A percentile compares a stretch with the other conserved stretches of the same genome.
Conservation (phyloP, 2,888 invertebrate species). For the Ecdyonurus torrentis region DNA sequence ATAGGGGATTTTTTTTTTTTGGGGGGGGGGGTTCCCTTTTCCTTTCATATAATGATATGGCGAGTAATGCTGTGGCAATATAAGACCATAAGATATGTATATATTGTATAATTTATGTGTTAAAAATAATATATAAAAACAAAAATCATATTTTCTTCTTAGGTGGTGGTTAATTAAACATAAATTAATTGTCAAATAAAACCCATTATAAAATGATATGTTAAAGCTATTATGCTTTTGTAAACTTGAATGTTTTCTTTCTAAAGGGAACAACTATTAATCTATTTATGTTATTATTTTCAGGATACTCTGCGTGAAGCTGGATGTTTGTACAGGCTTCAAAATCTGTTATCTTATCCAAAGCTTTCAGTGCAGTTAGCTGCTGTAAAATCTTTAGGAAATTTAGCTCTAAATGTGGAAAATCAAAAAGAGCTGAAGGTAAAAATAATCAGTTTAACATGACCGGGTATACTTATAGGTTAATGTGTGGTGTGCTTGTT, state of each 20-base stretch:
- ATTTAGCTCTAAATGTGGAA: slow-evolving; percentile 32
- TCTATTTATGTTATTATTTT: slow-evolving; percentile 11
- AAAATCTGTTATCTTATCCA: slow-evolving; percentile 25
- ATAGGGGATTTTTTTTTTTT: too few species aligned
- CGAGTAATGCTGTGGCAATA: too few species aligned
- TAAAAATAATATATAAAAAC: too few species aligned
- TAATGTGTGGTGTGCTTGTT: too few species aligned
- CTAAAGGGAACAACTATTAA: too few species aligned
- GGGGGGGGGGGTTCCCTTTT: too few species aligned
- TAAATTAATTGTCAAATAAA: not conserved
- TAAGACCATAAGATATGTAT: too few species aligned
- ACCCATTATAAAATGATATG: not conserved
- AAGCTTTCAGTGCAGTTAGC: slow-evolving; percentile 26
- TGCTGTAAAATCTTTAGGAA: slow-evolving; percentile 31
- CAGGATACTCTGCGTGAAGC: slow-evolving; percentile 32
- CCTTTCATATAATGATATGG: too few species aligned
- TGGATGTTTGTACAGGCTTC: slow-evolving; percentile 29
- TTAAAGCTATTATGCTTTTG: not conserved
- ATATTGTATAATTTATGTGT: too few species aligned
- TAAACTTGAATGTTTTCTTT: too few species aligned
- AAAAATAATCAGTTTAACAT: slow-evolving; percentile 7
- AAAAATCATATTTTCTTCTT: too few species aligned
- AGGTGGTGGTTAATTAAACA: not conserved
- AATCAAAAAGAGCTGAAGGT: slow-evolving; percentile 33
- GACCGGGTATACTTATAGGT: not conserved